Evolutionary conservation across 2,113 vertebrate genomes (phyloP).

Genomic region (Aphyosemion australe): DNA sequence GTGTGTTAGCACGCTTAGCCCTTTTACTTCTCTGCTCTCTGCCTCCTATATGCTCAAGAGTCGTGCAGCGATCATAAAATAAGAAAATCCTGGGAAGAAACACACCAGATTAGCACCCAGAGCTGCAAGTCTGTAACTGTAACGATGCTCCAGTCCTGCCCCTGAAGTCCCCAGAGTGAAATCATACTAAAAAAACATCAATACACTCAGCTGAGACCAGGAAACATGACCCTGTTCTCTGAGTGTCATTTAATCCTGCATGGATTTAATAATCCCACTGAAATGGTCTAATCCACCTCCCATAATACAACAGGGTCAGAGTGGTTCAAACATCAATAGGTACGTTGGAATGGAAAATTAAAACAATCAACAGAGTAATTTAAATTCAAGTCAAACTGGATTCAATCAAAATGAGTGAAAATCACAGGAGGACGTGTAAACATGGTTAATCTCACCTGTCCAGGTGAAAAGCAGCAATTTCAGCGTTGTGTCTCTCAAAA

Average conservation of each 20-base stretch:
- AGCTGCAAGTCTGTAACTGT: not conserved
- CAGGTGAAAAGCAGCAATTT: constrained; percentile 96
- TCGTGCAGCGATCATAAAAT: not conserved
- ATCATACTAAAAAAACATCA: constrained; percentile 36
- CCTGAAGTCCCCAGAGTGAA: no score
- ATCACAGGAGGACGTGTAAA: no score
- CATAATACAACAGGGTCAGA: no score
- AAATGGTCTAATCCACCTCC: constrained; percentile 22
- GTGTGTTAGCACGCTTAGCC: constrained; percentile 19
- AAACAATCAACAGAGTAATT: no score
- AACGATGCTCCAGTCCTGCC: no score
- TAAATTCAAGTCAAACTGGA: not conserved
- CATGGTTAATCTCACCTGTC: constrained; percentile 84
- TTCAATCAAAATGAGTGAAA: not conserved
- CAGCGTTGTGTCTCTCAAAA: constrained; percentile 96
- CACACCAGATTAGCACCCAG: constrained; percentile 16
- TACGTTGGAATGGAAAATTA: no score
- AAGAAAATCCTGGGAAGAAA: constrained; percentile 5
- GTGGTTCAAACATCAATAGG: no score
- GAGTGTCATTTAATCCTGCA: constrained; percentile 49
- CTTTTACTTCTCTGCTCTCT: constrained; percentile 17
- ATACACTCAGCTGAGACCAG: constrained; percentile 40
- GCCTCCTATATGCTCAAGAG: not conserved
- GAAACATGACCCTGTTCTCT: constrained; percentile 43
- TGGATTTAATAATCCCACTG: constrained; percentile 52